phyloP scores from a whole-genome alignment of 1,140 invertebrate species.

The Leguminivora glycinivorella region DNA sequence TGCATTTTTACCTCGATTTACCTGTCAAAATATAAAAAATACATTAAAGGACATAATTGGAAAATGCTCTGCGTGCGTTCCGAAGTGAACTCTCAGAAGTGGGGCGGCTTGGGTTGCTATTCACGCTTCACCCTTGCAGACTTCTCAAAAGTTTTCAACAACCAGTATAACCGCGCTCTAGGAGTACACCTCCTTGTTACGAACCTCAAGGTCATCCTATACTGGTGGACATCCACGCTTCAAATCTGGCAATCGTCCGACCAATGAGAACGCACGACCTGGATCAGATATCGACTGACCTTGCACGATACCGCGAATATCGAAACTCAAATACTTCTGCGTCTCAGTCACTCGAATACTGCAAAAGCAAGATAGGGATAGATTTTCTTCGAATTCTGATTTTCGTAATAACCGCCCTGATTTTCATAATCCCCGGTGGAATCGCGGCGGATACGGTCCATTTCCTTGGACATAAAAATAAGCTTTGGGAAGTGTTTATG shows the following conservation, averaged over 20 bases:
- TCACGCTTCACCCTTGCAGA: neutral
- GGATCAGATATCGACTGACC: conserved; percentile 18
- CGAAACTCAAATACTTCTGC: no score
- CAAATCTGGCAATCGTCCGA: neutral
- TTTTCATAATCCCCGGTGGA: conserved; percentile 6
- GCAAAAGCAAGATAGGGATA: no score
- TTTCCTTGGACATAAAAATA: conserved; percentile 5
- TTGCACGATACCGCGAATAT: neutral
- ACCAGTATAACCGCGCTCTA: neutral
- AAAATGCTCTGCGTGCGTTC: neutral
- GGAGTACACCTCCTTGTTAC: neutral
- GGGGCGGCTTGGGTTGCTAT: neutral
- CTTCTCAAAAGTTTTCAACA: neutral
- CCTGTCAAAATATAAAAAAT: neutral
- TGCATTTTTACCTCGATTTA: neutral
- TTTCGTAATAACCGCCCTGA: neutral
- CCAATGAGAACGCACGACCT: neutral
- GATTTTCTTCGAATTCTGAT: no score
- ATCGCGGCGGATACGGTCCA: conserved; percentile 7
- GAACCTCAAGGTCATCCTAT: neutral
- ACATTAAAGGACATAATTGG: conserved; percentile 8
- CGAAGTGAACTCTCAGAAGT: neutral
- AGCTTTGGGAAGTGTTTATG: neutral
- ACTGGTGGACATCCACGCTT: neutral
- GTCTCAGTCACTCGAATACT: no score